Evolutionary conservation across 2,797 vertebrate genomes (phyloP).

Genomic region (Sebastes hubbsi): DNA sequence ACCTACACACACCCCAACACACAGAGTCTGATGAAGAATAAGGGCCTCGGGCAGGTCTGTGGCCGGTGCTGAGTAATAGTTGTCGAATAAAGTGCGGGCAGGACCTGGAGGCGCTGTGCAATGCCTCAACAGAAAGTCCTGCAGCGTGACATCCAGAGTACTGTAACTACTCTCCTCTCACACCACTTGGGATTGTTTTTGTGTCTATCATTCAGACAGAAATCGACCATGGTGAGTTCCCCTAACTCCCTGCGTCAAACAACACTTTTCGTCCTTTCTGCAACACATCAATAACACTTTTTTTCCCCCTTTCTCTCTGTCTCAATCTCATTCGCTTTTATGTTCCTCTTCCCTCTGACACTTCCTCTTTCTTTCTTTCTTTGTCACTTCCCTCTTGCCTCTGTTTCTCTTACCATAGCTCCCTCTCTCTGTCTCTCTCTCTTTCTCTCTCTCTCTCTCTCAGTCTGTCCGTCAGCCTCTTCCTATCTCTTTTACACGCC

Average conservation of each 20-base stretch:
- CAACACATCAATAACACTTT: conserved; percentile 51
- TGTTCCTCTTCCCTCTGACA: conserved; percentile 5
- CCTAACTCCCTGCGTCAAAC: conserved; percentile 44
- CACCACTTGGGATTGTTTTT: conserved; percentile 33
- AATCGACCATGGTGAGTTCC: conserved; percentile 39
- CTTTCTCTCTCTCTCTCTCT: background rate
- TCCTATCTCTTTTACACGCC: background rate
- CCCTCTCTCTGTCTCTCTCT: background rate
- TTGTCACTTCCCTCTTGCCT: conserved; percentile 3
- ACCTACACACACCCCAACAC: background rate
- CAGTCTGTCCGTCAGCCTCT: conserved; percentile 4
- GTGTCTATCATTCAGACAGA: conserved; percentile 48
- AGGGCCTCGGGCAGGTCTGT: conserved; percentile 4
- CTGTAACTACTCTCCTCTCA: conserved; percentile 29
- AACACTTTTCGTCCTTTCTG: conserved; percentile 43
- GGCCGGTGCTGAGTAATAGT: conserved; percentile 28
- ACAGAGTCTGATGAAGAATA: conserved; percentile 17
- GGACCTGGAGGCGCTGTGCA: background rate
- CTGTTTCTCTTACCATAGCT: too few species aligned
- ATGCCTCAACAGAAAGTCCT: conserved; percentile 34
- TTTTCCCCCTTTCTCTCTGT: conserved; percentile 7
- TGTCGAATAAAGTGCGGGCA: conserved; percentile 2
- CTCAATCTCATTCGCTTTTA: conserved; percentile 16
- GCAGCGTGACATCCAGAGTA: conserved; percentile 28
- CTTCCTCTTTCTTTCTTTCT: conserved; percentile 10